These are phyloP conservation scores for Cyprinodon brontotheroides DNA, from an alignment of 2,113 vertebrate genomes.

Conservation along the genomic window DNA sequence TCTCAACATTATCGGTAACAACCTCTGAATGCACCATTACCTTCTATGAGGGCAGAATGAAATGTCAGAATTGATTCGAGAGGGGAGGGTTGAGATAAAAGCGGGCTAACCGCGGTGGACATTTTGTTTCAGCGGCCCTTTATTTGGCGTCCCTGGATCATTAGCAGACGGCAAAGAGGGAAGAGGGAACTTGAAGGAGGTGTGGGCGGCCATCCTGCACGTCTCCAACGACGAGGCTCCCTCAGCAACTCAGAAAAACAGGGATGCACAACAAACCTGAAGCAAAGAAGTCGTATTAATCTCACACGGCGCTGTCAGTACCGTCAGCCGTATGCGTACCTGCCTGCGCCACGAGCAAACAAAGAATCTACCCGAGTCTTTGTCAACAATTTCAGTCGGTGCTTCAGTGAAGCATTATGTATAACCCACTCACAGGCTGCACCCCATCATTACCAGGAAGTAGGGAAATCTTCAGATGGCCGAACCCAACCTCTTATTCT, in stretches of 20 bases:
- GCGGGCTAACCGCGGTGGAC: slow-evolving; percentile 60
- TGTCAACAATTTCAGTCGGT: slow-evolving; percentile 61
- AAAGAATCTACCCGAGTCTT: slow-evolving; percentile 29
- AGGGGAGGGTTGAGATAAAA: slow-evolving; percentile 62
- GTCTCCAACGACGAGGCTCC: slow-evolving; percentile 49
- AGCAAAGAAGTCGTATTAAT: slow-evolving; percentile 57
- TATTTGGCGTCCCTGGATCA: slow-evolving; percentile 60
- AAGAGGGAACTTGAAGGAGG: slow-evolving; percentile 54
- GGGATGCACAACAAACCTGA: slow-evolving; percentile 21
- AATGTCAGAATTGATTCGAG: slow-evolving; percentile 76
- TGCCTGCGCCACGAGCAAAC: slow-evolving; percentile 53
- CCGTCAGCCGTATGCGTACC: slow-evolving; percentile 68
- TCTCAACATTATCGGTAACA: slow-evolving; percentile 74
- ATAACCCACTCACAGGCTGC: slow-evolving; percentile 71
- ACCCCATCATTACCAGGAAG: slow-evolving; percentile 64
- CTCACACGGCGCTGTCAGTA: slow-evolving; percentile 68
- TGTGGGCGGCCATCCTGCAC: slow-evolving; percentile 32
- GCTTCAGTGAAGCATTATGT: slow-evolving; percentile 65
- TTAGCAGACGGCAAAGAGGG: slow-evolving; percentile 47
- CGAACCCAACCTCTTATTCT: slow-evolving; percentile 57
- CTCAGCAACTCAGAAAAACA: not conserved
- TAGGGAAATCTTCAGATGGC: slow-evolving; percentile 59
- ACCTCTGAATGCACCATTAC: slow-evolving; percentile 77
- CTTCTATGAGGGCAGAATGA: slow-evolving; percentile 76
- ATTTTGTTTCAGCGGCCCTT: slow-evolving; percentile 66